These are phyloP conservation scores for Astur gentilis DNA, from an alignment of 2,113 vertebrate species.

Conservation along the genomic window DNA sequence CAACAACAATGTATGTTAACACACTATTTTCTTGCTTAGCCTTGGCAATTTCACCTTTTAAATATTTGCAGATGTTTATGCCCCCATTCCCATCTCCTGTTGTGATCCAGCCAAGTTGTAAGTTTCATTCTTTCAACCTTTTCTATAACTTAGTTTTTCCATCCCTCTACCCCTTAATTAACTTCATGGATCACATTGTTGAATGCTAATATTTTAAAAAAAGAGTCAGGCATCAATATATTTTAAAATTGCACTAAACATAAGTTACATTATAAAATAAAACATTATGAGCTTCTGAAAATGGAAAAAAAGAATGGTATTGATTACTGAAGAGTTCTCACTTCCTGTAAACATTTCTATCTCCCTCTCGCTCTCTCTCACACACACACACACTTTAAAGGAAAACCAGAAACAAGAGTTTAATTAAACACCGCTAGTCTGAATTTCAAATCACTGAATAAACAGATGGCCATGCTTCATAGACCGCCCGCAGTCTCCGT, in stretches of 20 bases:
- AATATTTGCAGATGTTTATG: neutral
- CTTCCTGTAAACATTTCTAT: slow-evolving; percentile 58
- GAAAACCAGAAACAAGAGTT: slow-evolving; percentile 30
- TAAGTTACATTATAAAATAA: slow-evolving; percentile 34
- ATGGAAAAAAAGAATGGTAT: slow-evolving; percentile 56
- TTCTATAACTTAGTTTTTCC: neutral
- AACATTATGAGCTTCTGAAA: slow-evolving; percentile 55
- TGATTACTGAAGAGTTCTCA: slow-evolving; percentile 44
- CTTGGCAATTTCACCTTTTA: neutral
- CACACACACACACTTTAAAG: slow-evolving; percentile 2
- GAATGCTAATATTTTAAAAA: slow-evolving; percentile 15
- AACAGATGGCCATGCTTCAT: slow-evolving; percentile 35
- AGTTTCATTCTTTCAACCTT: neutral
- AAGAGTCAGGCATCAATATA: neutral
- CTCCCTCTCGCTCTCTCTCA: neutral
- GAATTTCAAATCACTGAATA: slow-evolving; percentile 8
- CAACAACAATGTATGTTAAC: neutral
- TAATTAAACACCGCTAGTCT: slow-evolving; percentile 49
- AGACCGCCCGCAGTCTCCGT: neutral
- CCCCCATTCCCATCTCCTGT: neutral
- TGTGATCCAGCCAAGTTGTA: neutral
- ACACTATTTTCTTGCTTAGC: neutral
- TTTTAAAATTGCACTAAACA: slow-evolving; percentile 34
- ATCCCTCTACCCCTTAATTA: slow-evolving; percentile 6
- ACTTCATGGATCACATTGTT: neutral